phyloP scores from a whole-genome alignment of 2,888 invertebrate genomes.

The Drosophila birchii region DNA sequence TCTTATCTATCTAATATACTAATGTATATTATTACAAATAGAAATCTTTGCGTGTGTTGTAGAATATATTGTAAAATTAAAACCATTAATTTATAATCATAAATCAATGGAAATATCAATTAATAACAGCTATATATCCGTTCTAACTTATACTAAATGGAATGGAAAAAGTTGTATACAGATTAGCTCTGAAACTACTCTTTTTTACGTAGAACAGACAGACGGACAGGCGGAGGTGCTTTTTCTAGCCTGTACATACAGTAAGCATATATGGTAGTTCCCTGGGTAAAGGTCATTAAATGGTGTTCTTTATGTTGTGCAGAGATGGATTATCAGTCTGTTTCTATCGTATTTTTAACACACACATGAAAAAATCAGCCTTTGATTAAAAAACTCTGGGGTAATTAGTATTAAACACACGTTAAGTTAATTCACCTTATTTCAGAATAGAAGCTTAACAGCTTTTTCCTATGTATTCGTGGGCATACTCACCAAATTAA shows the following conservation, averaged over 20 bases:
- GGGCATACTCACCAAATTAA: slow-evolving; percentile 28
- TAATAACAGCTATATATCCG: not conserved
- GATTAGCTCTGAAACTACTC: not conserved
- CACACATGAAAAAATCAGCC: slow-evolving; percentile 64
- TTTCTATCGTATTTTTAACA: slow-evolving; percentile 12
- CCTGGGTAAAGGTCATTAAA: not conserved
- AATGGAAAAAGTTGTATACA: not conserved
- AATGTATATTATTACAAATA: no score
- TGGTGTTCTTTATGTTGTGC: slow-evolving; percentile 1
- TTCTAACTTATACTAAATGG: not conserved
- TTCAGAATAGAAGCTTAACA: not conserved
- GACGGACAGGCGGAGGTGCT: not conserved
- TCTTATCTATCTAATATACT: not conserved
- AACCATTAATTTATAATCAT: not conserved
- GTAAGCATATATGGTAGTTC: not conserved
- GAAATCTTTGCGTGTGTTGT: not conserved
- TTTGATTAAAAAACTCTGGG: slow-evolving; percentile 45
- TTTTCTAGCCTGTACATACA: not conserved
- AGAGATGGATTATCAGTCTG: not conserved
- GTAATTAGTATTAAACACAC: not conserved
- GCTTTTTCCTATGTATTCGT: not conserved
- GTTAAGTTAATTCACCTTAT: not conserved
- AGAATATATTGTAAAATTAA: not conserved
- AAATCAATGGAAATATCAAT: not conserved
- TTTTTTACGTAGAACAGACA: not conserved